A percentile compares a stretch with the other conserved stretches of the same genome.
phyloP scores from a whole-genome alignment of 1,140 invertebrate species.

The Drosophila rufa region DNA sequence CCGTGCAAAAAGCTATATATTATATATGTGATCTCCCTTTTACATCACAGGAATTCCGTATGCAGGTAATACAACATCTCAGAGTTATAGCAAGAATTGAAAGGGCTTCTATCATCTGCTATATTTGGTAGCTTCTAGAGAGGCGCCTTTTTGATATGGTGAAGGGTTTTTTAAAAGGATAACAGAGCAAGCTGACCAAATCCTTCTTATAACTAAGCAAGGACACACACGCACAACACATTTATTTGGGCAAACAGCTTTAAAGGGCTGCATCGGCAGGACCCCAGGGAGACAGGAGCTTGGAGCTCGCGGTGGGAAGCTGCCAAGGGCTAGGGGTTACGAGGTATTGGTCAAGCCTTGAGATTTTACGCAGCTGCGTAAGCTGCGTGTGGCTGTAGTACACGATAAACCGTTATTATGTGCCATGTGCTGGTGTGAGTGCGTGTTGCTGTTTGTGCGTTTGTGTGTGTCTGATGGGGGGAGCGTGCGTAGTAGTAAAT shows the following conservation, averaged over 20 bases:
- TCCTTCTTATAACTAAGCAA: not conserved
- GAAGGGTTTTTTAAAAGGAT: not conserved
- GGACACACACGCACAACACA: slow-evolving; percentile 5
- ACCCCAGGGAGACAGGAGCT: not conserved
- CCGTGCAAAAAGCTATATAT: too few species aligned
- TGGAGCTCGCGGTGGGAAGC: not conserved
- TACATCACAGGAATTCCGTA: not conserved
- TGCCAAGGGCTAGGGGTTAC: slow-evolving; percentile 40
- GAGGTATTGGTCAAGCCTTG: slow-evolving; percentile 76
- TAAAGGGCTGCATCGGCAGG: slow-evolving; percentile 13
- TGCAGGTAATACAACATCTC: too few species aligned
- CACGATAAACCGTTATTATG: slow-evolving; percentile 77
- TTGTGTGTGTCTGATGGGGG: slow-evolving; percentile 30
- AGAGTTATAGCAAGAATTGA: too few species aligned
- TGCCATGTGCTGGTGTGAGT: slow-evolving; percentile 42
- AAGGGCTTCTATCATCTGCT: not conserved
- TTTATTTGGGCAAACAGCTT: slow-evolving; percentile 39
- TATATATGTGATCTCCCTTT: not conserved
- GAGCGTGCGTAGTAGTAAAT: slow-evolving; percentile 80
- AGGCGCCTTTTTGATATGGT: not conserved
- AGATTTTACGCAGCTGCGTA: slow-evolving; percentile 79
- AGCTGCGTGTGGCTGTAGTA: slow-evolving; percentile 65
- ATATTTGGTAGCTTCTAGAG: too few species aligned
- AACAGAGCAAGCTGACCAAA: slow-evolving; percentile 10
- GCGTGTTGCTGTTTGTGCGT: slow-evolving; percentile 2